phyloP scores from a whole-genome alignment of 1,140 invertebrate genomes.

The Hyphantria cunea region DNA sequence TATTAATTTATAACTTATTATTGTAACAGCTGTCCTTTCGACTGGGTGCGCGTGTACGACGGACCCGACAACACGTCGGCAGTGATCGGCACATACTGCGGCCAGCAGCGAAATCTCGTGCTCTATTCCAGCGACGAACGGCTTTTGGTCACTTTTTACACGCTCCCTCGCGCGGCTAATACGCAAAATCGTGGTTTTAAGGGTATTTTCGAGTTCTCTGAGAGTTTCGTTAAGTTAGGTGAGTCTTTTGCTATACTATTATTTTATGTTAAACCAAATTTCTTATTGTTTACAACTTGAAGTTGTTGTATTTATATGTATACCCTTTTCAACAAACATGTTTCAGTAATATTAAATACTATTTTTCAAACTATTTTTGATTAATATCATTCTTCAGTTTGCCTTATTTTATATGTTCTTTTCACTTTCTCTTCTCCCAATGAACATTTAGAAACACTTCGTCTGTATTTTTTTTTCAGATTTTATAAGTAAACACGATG shows the following conservation, averaged over 20 bases:
- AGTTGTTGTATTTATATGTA: not conserved
- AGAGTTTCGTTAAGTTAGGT: constrained; percentile 98
- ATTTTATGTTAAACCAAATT: not conserved
- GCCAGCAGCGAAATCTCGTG: constrained; percentile 97
- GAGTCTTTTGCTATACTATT: constrained; percentile 47
- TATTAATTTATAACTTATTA: no score
- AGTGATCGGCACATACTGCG: constrained; percentile 98
- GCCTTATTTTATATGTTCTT: no score
- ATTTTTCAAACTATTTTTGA: no score
- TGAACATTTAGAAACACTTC: no score
- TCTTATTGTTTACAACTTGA: no score
- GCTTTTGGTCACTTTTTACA: constrained; percentile 94
- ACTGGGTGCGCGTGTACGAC: constrained; percentile 98
- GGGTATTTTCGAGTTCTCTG: constrained; percentile 97
- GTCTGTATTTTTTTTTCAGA: constrained; percentile 82
- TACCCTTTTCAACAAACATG: no score
- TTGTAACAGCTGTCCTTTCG: constrained; percentile 95
- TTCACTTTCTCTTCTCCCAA: no score
- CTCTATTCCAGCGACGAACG: constrained; percentile 95
- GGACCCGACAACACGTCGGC: constrained; percentile 92
- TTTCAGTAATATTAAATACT: no score
- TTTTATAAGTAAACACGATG: constrained; percentile 96
- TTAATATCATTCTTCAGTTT: no score
- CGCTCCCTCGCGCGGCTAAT: constrained; percentile 93
- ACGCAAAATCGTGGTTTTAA: constrained; percentile 97